Percentiles rank a stretch among this genome's conserved stretches.
Conservation (phyloP, 2,113 vertebrate genomes). For the Meleagris gallopavo region DNA sequence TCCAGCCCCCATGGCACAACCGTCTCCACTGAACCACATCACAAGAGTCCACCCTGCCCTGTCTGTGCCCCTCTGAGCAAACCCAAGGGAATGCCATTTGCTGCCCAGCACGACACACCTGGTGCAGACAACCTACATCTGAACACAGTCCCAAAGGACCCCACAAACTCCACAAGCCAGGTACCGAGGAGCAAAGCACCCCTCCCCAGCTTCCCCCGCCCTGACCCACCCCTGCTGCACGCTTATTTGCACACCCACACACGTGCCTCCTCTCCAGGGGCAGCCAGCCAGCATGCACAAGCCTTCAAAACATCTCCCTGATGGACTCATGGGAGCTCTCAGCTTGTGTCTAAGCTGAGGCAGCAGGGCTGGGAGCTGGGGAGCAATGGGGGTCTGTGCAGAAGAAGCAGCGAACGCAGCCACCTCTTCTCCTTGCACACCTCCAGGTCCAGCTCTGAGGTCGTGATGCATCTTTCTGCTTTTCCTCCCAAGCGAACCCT, state of each 20-base stretch:
- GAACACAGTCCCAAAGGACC: neutral
- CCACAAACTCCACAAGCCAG: neutral
- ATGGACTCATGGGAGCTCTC: neutral
- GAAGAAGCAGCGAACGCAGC: neutral
- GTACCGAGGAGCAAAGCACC: accelerated
- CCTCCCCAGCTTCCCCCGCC: neutral
- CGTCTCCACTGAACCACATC: neutral
- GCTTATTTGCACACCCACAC: neutral
- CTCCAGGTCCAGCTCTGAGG: neutral
- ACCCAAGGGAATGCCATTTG: neutral
- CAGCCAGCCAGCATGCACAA: accelerated
- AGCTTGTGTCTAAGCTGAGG: neutral
- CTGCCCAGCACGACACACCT: neutral
- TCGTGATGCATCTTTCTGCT: neutral
- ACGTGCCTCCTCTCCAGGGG: neutral
- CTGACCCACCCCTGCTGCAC: neutral
- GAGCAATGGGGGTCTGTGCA: neutral
- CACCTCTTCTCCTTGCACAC: neutral
- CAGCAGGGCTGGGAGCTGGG: neutral
- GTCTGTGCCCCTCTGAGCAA: neutral
- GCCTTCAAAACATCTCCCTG: neutral
- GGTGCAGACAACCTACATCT: neutral
- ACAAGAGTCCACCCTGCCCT: neutral
- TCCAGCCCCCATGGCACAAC: neutral
- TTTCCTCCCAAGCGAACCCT: neutral